Conservation (phyloP, 2,113 vertebrate species). For the Myotis davidii region DNA sequence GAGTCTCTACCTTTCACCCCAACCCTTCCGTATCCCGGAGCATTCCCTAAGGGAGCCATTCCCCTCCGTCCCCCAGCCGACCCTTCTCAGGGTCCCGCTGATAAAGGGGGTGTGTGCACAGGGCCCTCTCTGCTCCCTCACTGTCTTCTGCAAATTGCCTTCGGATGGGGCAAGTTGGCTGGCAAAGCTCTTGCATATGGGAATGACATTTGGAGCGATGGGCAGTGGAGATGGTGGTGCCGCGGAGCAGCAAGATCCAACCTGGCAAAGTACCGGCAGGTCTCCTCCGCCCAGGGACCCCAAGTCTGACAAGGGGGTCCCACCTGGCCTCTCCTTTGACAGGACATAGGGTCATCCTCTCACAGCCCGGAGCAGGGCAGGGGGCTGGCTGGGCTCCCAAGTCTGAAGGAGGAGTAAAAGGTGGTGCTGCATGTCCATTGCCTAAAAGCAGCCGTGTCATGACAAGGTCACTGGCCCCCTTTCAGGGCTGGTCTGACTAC, state of each 20-base stretch:
- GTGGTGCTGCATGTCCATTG: too few species aligned
- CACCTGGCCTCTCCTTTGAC: not conserved
- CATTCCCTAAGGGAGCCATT: not conserved
- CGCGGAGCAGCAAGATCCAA: not conserved
- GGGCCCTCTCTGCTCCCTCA: constrained; percentile 69
- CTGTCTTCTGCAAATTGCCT: constrained; percentile 75
- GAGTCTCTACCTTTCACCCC: not conserved
- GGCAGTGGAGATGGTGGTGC: constrained; percentile 30
- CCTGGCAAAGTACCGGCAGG: not conserved
- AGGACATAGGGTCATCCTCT: not conserved
- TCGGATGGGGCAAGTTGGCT: constrained; percentile 78
- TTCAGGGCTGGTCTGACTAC: not conserved
- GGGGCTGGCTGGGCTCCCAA: not conserved
- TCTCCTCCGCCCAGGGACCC: not conserved
- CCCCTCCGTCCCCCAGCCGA: not conserved
- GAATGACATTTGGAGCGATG: constrained; percentile 66
- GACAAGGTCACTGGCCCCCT: not conserved
- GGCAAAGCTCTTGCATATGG: constrained; percentile 72
- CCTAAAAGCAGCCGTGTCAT: not conserved
- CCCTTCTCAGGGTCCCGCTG: not conserved
- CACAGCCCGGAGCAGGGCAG: not conserved
- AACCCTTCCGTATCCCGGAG: not conserved
- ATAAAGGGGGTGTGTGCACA: not conserved
- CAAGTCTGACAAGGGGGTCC: not conserved
- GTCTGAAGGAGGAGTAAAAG: not conserved